A percentile compares a stretch with the other conserved stretches of the same genome.
Evolutionary conservation across 2,797 vertebrate genomes (phyloP).

Genomic region (Paguma larvata): DNA sequence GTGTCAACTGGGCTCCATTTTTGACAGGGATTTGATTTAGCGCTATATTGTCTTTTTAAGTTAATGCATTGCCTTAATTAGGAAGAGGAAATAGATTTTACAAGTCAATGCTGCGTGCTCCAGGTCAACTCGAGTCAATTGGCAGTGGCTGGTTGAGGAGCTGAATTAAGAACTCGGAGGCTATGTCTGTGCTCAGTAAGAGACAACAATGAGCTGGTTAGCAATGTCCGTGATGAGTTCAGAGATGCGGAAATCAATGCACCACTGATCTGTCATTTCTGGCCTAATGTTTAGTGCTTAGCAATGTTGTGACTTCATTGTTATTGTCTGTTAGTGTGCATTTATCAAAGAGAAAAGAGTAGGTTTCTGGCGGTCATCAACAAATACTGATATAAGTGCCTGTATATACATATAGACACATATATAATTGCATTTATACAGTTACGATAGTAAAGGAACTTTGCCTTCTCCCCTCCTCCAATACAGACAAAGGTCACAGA

Average conservation of each 20-base stretch:
- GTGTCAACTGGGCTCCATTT: neutral
- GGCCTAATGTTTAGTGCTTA: neutral
- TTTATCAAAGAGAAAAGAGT: neutral
- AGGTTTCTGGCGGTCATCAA: neutral
- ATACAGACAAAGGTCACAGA: neutral
- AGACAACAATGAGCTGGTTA: too few relatives aligned
- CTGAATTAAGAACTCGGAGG: neutral
- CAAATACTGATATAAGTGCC: neutral
- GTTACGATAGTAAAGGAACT: neutral
- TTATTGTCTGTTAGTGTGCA: neutral
- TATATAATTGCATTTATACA: neutral
- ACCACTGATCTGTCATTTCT: neutral
- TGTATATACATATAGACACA: neutral
- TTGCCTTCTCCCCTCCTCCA: neutral
- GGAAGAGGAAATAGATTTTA: constrained; percentile 15
- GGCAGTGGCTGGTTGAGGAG: neutral
- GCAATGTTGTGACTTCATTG: neutral
- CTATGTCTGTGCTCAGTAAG: neutral
- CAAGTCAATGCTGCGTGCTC: neutral
- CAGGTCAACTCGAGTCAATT: neutral
- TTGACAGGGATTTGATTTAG: neutral
- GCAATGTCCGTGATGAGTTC: neutral
- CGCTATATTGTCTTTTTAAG: neutral
- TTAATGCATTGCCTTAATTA: neutral
- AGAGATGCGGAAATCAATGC: neutral